Conservation (phyloP, 2,113 vertebrate species). For the Aptenodytes forsteri region DNA sequence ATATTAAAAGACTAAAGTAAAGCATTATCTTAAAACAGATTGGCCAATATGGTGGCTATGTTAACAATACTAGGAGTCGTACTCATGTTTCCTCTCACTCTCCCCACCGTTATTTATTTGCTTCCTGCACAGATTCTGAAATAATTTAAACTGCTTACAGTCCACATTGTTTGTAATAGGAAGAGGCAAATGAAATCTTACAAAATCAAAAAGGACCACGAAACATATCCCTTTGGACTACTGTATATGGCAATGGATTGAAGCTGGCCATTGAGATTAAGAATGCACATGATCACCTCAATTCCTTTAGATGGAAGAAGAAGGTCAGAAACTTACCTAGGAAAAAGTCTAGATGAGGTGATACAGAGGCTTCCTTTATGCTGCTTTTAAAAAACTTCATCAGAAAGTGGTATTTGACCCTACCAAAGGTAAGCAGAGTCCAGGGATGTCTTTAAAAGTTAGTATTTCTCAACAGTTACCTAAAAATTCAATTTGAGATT, state of each 20-base stretch:
- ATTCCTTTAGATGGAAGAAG: not conserved
- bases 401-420: conserved; percentile 45
- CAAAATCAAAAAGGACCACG: not conserved
- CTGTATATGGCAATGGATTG: not conserved
- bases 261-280: conserved; percentile 12
- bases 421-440: conserved; percentile 14
- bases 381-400: conserved; percentile 32
- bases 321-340: conserved; percentile 2
- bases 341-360: conserved; percentile 12
- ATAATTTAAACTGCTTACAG: not conserved
- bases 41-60: not conserved
- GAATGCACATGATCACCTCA: not conserved
- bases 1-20: not conserved
- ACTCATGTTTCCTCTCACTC: not conserved
- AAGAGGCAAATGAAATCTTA: not conserved
- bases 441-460: conserved; percentile 9
- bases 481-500: not conserved
- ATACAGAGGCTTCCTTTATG: conserved; percentile 13
- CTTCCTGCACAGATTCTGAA: not conserved
- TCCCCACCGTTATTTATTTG: not conserved
- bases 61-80: not conserved
- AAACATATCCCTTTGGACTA: not conserved
- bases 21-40: not conserved
- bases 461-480: conserved; percentile 11
- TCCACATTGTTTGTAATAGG: not conserved